These are phyloP conservation scores for Epiblema foenella DNA, from an alignment of 2,888 invertebrate species.

Conservation along the genomic window DNA sequence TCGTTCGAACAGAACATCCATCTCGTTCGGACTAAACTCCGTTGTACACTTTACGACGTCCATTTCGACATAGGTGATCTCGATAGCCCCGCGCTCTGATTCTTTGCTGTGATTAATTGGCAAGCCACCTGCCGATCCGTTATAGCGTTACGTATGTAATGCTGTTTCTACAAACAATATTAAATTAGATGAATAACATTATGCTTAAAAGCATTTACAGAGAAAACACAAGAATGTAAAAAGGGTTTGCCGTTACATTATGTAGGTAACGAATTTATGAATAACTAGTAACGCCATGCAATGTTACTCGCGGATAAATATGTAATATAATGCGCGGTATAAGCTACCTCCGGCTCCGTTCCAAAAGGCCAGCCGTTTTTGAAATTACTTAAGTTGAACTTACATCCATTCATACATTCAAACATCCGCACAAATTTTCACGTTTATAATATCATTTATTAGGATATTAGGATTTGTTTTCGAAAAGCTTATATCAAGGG, in stretches of 20 bases:
- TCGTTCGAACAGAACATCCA: conserved; percentile 2
- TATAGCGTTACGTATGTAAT: conserved; percentile 61
- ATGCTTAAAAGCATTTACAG: not conserved
- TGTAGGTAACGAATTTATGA: not conserved
- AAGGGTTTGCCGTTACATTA: conserved; percentile 10
- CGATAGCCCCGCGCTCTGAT: conserved; percentile 56
- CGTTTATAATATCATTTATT: too few species aligned
- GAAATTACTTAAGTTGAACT: too few species aligned
- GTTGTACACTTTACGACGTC: not conserved
- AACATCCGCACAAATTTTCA: too few species aligned
- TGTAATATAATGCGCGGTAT: too few species aligned
- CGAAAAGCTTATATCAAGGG: not conserved
- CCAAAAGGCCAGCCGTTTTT: too few species aligned
- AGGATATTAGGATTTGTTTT: conserved; percentile 9
- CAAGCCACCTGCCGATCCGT: conserved; percentile 83
- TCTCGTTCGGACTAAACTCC: conserved; percentile 14
- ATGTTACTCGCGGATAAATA: too few species aligned
- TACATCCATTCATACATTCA: too few species aligned
- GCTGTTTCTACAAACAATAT: conserved; percentile 67
- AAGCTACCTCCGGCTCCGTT: too few species aligned
- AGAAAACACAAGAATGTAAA: not conserved
- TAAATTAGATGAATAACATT: conserved; percentile 25
- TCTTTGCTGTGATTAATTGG: conserved; percentile 79
- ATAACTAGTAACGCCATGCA: too few species aligned
- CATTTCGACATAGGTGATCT: conserved; percentile 55